Evolutionary conservation across 2,888 invertebrate genomes (phyloP).

Genomic region (Neoitamus cyanurus): DNA sequence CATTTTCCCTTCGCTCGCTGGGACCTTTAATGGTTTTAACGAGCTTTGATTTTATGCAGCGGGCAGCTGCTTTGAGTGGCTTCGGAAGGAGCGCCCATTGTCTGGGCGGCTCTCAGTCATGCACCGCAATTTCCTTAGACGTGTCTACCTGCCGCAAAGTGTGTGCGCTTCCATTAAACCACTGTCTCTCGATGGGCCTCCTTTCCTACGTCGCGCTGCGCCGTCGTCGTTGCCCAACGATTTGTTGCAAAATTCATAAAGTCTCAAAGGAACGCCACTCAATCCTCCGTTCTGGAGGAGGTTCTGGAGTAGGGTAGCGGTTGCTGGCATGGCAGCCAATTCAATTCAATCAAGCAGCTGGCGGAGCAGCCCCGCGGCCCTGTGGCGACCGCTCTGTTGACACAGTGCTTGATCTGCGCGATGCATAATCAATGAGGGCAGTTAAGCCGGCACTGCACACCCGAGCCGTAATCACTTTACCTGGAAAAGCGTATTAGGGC

Average conservation of each 20-base stretch:
- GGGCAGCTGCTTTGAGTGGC: not conserved
- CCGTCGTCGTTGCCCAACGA: not conserved
- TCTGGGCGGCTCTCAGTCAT: not conserved
- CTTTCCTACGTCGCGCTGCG: not conserved
- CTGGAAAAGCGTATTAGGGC: conserved; percentile 35
- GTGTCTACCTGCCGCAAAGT: not conserved
- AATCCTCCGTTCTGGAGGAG: not conserved
- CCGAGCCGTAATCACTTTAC: conserved; percentile 36
- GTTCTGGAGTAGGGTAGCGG: not conserved
- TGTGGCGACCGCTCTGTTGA: conserved; percentile 1
- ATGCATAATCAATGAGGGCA: conserved; percentile 42
- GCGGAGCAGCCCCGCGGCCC: not conserved
- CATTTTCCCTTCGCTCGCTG: not conserved
- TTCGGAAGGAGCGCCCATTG: not conserved
- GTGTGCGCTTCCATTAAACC: not conserved
- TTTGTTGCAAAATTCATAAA: conserved; percentile 40
- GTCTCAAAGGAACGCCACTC: conserved; percentile 18
- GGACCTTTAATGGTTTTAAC: conserved; percentile 13
- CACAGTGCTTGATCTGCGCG: conserved; percentile 29
- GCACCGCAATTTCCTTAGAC: not conserved
- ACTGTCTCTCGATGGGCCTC: not conserved
- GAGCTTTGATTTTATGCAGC: conserved; percentile 39
- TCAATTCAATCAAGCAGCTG: conserved; percentile 39
- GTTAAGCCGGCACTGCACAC: not conserved
- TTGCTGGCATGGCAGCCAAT: not conserved